Conservation (phyloP, 1,140 invertebrate genomes). For the Acromyrmex charruanus region DNA sequence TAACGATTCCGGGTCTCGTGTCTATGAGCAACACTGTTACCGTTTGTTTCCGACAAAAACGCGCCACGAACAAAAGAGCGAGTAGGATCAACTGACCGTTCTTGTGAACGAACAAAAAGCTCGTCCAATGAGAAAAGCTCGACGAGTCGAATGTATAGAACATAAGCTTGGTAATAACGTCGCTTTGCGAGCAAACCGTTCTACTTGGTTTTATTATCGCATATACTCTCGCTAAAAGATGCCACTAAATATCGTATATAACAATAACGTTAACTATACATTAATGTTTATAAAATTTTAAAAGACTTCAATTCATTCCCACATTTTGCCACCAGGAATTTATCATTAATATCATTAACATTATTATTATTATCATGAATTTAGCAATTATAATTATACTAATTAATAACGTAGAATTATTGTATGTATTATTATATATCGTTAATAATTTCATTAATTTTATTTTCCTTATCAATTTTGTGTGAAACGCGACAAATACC, state of each 20-base stretch:
- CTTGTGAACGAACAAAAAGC: conserved; percentile 49
- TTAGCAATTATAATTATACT: conserved; percentile 31
- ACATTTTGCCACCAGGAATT: conserved; percentile 5
- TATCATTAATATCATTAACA: not conserved
- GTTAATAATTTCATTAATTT: conserved; percentile 1
- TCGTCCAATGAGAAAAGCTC: conserved; percentile 48
- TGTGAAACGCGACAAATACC: not conserved
- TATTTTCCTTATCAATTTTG: conserved; percentile 6
- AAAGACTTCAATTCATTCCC: not conserved
- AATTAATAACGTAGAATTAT: conserved; percentile 16
- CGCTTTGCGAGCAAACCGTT: conserved; percentile 30
- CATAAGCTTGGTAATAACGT: conserved; percentile 53
- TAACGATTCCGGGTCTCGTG: conserved; percentile 42
- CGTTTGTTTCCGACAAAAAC: conserved; percentile 51
- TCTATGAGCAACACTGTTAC: conserved; percentile 20
- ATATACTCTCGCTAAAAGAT: conserved; percentile 42
- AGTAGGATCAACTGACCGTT: conserved; percentile 49
- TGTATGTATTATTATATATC: not conserved
- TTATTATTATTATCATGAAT: conserved; percentile 23
- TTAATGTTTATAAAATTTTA: not conserved
- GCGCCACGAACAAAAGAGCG: conserved; percentile 36
- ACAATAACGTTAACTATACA: conserved; percentile 40
- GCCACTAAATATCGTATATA: conserved; percentile 19
- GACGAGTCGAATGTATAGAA: conserved; percentile 31
- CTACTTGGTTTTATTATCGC: conserved; percentile 54